Evolutionary conservation across 2,797 vertebrate genomes (phyloP).

Genomic region (Pangasius sanitwongsei): DNA sequence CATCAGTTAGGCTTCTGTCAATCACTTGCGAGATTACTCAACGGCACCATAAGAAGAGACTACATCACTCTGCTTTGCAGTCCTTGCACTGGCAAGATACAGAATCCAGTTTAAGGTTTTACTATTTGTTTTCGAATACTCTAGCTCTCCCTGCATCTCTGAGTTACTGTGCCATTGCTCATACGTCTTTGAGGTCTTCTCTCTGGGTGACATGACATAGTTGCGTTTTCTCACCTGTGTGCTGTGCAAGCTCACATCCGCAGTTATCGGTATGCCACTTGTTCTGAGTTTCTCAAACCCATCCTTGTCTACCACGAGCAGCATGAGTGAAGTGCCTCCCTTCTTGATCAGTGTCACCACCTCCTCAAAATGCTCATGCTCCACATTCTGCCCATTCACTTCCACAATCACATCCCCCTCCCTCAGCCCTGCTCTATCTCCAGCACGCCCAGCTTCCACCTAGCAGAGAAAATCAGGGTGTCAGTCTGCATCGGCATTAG

Average conservation of each 20-base stretch:
- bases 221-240: conserved; percentile 46
- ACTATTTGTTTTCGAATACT: not conserved
- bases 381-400: conserved; percentile 70
- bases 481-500: not conserved
- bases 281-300: conserved; percentile 53
- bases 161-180: not conserved
- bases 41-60: not conserved
- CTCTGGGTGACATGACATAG: not conserved
- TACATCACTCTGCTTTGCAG: not conserved
- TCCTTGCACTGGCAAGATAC: not conserved
- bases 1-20: not conserved
- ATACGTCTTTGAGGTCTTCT: not conserved
- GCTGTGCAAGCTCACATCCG: conserved; percentile 35
- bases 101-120: not conserved
- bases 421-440: conserved; percentile 67
- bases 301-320: conserved; percentile 62
- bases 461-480: conserved; percentile 45
- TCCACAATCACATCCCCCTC: conserved; percentile 71
- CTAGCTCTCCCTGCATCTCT: not conserved
- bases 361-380: conserved; percentile 57
- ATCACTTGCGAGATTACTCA: not conserved
- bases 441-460: conserved; percentile 68
- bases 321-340: conserved; percentile 52
- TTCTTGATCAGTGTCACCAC: conserved; percentile 65
- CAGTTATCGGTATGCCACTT: conserved; percentile 27